These are phyloP conservation scores for Poeciliopsis turrubarensis DNA, from an alignment of 2,113 vertebrate genomes.

Conservation along the genomic window DNA sequence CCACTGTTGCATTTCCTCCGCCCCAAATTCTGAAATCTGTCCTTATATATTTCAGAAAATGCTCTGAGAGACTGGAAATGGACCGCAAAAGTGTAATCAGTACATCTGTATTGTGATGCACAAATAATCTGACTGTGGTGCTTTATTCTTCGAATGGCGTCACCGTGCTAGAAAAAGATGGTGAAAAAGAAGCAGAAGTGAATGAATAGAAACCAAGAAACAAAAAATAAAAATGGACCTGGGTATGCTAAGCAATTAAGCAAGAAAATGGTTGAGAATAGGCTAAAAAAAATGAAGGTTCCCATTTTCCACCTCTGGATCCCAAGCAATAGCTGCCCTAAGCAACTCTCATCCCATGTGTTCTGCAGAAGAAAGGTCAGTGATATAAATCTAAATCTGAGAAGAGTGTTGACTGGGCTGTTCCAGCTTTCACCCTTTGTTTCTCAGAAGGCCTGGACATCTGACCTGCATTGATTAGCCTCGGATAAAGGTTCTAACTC, in stretches of 20 bases:
- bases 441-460: conserved; percentile 31
- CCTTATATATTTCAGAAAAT: background rate
- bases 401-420: conserved; percentile 45
- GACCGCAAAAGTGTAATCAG: background rate
- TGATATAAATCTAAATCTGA: conserved; percentile 58
- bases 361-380: conserved; percentile 59
- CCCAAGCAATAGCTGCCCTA: conserved; percentile 20
- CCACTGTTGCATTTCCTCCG: background rate
- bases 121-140: background rate
- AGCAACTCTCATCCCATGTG: conserved; percentile 43
- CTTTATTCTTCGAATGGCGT: background rate
- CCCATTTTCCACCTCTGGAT: conserved; percentile 47
- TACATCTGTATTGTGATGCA: background rate
- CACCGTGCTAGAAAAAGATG: background rate
- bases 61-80: background rate
- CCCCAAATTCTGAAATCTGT: background rate
- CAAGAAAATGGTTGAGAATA: background rate
- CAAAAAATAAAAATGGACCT: background rate
- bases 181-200: background rate
- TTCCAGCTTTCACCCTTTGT: conserved; percentile 43
- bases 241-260: background rate
- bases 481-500: conserved; percentile 33
- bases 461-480: conserved; percentile 53
- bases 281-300: conserved; percentile 34
- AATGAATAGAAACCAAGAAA: background rate